Base-by-base conservation (phyloP, 2,888 invertebrate genomes). In the Rotaria magnacalcarata region DNA sequence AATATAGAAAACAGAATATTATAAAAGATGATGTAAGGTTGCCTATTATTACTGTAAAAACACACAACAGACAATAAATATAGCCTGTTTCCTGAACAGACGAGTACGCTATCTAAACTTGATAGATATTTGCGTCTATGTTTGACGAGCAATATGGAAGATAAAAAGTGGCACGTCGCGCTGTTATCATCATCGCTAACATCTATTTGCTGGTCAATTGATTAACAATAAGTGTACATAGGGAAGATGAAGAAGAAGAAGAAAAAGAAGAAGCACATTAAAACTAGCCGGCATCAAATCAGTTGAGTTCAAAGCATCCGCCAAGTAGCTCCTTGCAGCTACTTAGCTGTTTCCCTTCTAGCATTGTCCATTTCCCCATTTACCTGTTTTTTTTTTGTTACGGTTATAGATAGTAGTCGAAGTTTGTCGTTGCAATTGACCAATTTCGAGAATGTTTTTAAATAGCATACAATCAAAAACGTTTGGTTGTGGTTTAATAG, bases 11-110 rank as follows among this genome's bases (percentile, higher is more conserved):
- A 27, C 14, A 60, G 14, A 60, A 60, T 60, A 60, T 60, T 2
- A 60, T 11, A 60, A 60, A 60, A n/a, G 58, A 60, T 60, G 58
- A 60, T 60, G 58, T 60, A 60, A 60, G 58, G 58, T 60, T 60
- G 27, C 14, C 27, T n/a, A 60, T 27, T 10, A 11, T 11, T 60
- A 56, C 14, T 60, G 14, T 60, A 1, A 27, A 10, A 60, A 8
- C 24, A 24, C 7, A 60, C n/a, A 60, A 10, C 14, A 60, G 7
- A 60, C 58, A n/a, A 0, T 60, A 14, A 60, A 60, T 4, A 27
- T 27, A 14, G 58, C 19, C 11, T n/a, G 58, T 60, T 60, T 60
- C 58, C 58, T 60, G n/a, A n/a, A 60, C 27, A 60, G 58, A 60
- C 24, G 27, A n/a, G 11, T 60, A 10, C n/a, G 14, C 58, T 3